Evolutionary conservation across 2,797 vertebrate species (phyloP), one percentile per base, ranked within the genome.

Genomic region (Rhinichthys osculus): DNA sequence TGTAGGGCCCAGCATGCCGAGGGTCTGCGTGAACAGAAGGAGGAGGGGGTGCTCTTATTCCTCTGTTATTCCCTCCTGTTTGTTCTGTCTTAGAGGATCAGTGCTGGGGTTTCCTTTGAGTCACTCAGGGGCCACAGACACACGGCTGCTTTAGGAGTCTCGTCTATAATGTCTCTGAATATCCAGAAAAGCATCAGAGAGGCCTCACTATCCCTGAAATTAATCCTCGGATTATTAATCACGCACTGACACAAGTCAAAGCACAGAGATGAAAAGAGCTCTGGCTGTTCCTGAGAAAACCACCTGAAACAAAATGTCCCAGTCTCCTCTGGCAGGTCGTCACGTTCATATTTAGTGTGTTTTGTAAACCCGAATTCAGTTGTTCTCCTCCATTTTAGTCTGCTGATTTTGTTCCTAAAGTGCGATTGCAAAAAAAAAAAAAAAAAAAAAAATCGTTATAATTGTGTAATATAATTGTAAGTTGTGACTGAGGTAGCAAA

Each of bases 51-150:
- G 94, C 93, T 88, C 86, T 86, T 76, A 90, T 89, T 89, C 90
- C 91, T 90, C 81, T 92, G 93, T 92, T 93, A 93, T 90, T 87
- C 90, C 77, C 67, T 79, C 85, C 83, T 78, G 86, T 82, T 85
- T 62, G 62, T 38, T 72, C 83, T 79, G 83, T 85, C 83, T 85
- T 85, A 85, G 76, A 72, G 76, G 67, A 85, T 85, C 92, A 89
- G 23, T 85, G 85, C 21, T 1, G 47, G 88, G 88, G 76, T 85
- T 85, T 85, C 83, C 76, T 79, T 85, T 85, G 74, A 85, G 83
- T 85, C 83, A 77, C 66, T 85, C 83, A 85, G 76, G 83, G 78
- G 77, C 80, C 76, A 10, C 81, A 70, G 52, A 83, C 72, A 76
- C 73, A 77, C 72, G 72, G 85, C 82, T 57, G 81, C 84, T 89